Percentiles rank a stretch among this genome's conserved stretches.
These are phyloP conservation scores for Caracal caracal DNA, from an alignment of 2,113 vertebrate genomes.

Conservation along the genomic window DNA sequence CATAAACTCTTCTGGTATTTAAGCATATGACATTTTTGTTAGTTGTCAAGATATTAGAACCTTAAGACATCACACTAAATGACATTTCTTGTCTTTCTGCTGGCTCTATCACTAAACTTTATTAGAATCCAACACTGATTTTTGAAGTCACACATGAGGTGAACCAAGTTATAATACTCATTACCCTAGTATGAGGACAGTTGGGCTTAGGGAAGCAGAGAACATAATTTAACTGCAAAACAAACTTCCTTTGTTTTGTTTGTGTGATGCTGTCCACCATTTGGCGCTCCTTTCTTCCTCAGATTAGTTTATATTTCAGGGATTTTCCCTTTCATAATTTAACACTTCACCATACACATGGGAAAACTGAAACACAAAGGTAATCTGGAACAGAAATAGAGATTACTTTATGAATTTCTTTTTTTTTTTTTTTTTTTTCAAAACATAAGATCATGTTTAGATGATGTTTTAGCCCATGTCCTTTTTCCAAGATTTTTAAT, in stretches of 20 bases:
- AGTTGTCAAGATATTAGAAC: conserved; percentile 33
- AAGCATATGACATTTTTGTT: conserved; percentile 14
- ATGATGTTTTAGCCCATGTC: background rate
- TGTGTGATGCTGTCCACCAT: background rate
- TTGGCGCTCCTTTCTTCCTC: background rate
- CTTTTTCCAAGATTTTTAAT: background rate
- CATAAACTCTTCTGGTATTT: conserved; percentile 12
- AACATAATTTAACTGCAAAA: background rate
- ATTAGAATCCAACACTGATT: background rate
- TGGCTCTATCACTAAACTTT: background rate
- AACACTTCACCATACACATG: background rate
- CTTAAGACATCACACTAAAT: background rate
- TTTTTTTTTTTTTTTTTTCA: background rate
- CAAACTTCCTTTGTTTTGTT: background rate
- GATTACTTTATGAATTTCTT: background rate
- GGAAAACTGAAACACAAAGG: conserved; percentile 1
- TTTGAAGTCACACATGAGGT: background rate
- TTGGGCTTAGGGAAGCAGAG: background rate
- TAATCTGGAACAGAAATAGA: conserved; percentile 4
- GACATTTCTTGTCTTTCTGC: background rate
- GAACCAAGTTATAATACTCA: background rate
- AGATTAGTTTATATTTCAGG: conserved; percentile 38
- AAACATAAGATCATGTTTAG: background rate
- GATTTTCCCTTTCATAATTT: background rate
- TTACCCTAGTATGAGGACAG: background rate